Percentiles rank a stretch among this genome's conserved stretches.
These are phyloP conservation scores for Rhadina sibilatrix DNA, from an alignment of 2,113 vertebrate genomes.

Conservation along the genomic window DNA sequence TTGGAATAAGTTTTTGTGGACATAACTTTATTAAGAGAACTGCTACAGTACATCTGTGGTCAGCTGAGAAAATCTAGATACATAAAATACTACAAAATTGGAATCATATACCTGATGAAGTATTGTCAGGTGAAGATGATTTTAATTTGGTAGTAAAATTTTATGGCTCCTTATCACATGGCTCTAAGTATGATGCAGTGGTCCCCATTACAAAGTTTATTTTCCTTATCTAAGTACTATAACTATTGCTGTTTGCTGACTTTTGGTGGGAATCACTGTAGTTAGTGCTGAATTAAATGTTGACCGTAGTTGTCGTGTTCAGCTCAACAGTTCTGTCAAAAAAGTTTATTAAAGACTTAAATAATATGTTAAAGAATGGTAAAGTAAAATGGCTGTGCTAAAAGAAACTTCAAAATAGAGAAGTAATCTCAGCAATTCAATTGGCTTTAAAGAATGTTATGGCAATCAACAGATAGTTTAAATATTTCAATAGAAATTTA, in stretches of 20 bases:
- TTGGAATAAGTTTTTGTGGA: slow-evolving; percentile 75
- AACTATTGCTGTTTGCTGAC: slow-evolving; percentile 34
- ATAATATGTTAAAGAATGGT: slow-evolving; percentile 62
- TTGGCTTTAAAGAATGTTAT: slow-evolving; percentile 64
- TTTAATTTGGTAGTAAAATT: slow-evolving; percentile 45
- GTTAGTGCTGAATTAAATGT: slow-evolving; percentile 67
- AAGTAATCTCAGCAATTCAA: slow-evolving; percentile 52
- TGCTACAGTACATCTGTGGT: slow-evolving; percentile 60
- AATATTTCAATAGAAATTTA: slow-evolving; percentile 73
- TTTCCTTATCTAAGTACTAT: slow-evolving; percentile 30
- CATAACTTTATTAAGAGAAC: slow-evolving; percentile 67
- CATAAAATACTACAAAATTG: slow-evolving; percentile 20
- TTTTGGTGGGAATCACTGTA: slow-evolving; percentile 58
- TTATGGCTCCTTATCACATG: slow-evolving; percentile 38
- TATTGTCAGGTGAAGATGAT: background rate
- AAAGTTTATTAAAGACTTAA: slow-evolving; percentile 66
- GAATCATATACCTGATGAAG: background rate
- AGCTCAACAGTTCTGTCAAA: slow-evolving; percentile 70
- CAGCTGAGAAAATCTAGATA: slow-evolving; percentile 16
- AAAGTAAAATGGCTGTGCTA: slow-evolving; percentile 64
- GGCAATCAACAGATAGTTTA: slow-evolving; percentile 68
- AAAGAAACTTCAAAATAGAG: slow-evolving; percentile 46
- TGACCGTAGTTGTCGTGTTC: slow-evolving; percentile 68
- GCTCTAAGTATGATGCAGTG: slow-evolving; percentile 60
- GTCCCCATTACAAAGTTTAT: slow-evolving; percentile 51